Conservation (phyloP, 2,797 vertebrate genomes). For the Notamacropus eugenii region DNA sequence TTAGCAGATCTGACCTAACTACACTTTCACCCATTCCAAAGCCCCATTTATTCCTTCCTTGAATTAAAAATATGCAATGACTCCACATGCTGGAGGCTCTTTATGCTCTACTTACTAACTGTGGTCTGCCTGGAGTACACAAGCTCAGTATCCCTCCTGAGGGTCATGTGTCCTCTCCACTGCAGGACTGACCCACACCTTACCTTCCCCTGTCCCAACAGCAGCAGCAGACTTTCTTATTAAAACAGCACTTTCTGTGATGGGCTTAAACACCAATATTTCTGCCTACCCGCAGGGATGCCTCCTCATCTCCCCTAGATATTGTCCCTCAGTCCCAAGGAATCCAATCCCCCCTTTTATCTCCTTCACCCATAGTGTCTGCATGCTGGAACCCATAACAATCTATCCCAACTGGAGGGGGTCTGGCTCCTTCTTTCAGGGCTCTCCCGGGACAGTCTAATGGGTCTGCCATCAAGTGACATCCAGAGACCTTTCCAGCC, state of each 20-base stretch:
- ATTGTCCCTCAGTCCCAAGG: not conserved
- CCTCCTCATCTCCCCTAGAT: not conserved
- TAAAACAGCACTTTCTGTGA: not conserved
- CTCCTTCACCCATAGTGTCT: conserved; percentile 22
- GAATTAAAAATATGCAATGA: not conserved
- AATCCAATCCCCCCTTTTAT: not conserved
- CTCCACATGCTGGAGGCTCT: conserved; percentile 38
- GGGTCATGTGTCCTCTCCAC: conserved; percentile 56
- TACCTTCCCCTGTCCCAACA: conserved; percentile 33
- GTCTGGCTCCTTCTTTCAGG: not conserved
- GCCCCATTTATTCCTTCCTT: too few relatives aligned
- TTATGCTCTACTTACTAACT: conserved; percentile 54
- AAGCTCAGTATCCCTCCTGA: conserved; percentile 53
- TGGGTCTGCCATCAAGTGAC: not conserved
- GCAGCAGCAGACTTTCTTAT: conserved; percentile 25
- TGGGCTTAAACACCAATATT: conserved; percentile 41
- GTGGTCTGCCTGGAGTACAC: not conserved
- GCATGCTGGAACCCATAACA: not conserved
- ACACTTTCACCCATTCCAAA: too few relatives aligned
- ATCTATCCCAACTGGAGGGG: not conserved
- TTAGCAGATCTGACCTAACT: too few relatives aligned
- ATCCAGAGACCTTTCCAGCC: not conserved
- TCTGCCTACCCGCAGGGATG: conserved; percentile 53
- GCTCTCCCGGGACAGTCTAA: not conserved
- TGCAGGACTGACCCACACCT: not conserved